These are phyloP conservation scores for Corythornis leucogaster DNA, from an alignment of 2,797 vertebrate species.

Conservation along the genomic window DNA sequence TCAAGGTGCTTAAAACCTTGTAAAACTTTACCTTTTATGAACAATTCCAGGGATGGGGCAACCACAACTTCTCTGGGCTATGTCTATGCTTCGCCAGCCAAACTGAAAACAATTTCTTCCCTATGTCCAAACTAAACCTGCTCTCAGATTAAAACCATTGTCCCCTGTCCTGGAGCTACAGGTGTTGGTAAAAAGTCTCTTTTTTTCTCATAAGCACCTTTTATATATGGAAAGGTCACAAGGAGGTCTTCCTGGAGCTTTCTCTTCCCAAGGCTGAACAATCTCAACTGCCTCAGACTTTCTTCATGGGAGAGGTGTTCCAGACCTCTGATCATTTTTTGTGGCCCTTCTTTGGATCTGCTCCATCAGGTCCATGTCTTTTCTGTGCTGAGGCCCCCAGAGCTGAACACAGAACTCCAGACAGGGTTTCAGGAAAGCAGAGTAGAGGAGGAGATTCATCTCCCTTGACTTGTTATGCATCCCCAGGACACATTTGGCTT, in stretches of 20 bases:
- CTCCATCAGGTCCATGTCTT: neutral
- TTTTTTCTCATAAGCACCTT: neutral
- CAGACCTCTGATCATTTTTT: neutral
- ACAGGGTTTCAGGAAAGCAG: neutral
- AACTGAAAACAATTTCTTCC: neutral
- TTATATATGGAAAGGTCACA: neutral
- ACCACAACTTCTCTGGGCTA: neutral
- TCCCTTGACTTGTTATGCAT: fast-evolving
- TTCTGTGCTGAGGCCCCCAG: neutral
- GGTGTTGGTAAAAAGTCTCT: neutral
- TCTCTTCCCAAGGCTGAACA: neutral
- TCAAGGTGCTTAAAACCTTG: neutral
- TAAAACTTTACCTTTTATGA: neutral
- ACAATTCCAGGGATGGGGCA: neutral
- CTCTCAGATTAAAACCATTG: neutral
- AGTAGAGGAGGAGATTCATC: neutral
- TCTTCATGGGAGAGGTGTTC: neutral
- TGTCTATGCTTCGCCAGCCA: neutral
- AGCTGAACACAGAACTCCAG: fast-evolving
- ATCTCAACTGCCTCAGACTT: neutral
- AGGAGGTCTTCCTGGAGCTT: fast-evolving
- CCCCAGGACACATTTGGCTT: fast-evolving
- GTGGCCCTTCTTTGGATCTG: neutral
- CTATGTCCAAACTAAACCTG: neutral
- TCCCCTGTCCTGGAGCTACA: neutral